A percentile compares a stretch with the other conserved stretches of the same genome.
Conservation (phyloP, 1,140 invertebrate genomes). For the Lordiphosa stackelbergi region DNA sequence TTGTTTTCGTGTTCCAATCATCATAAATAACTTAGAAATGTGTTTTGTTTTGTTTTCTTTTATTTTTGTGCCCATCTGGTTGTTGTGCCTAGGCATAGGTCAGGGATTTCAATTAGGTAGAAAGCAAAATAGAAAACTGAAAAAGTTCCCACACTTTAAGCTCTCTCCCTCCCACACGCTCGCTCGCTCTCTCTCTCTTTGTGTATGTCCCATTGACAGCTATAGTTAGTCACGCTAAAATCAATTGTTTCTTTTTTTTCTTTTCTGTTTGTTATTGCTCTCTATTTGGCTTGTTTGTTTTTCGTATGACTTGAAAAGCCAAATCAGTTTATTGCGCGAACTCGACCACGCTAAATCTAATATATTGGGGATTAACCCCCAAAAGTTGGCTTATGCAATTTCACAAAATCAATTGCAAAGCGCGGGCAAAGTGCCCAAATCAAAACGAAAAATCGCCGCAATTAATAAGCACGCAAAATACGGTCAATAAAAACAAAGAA, state of each 20-base stretch:
- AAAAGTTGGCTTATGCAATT: no score
- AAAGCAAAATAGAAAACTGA: conserved; percentile 23
- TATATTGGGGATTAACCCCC: no score
- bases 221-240: conserved; percentile 30
- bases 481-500: conserved; percentile 56
- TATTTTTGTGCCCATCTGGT: conserved; percentile 8
- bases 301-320: conserved; percentile 14
- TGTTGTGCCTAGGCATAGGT: conserved; percentile 48
- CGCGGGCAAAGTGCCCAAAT: no score
- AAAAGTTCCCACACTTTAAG: conserved; percentile 17
- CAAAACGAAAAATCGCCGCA: conserved; percentile 24
- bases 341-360: conserved; percentile 12
- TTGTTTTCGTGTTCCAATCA: no score
- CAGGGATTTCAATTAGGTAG: conserved; percentile 54
- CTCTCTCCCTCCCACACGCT: neutral
- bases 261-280: conserved; percentile 21
- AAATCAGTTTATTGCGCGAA: conserved; percentile 58
- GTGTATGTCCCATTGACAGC: conserved; percentile 6
- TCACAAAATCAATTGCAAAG: neutral
- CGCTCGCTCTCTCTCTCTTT: conserved; percentile 9
- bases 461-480: conserved; percentile 63
- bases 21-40: no score
- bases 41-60: no score
- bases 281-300: no score
- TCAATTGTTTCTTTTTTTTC: conserved; percentile 26